Base-by-base conservation (phyloP, 1,140 invertebrate species). In the Drosophila bipectinata region DNA sequence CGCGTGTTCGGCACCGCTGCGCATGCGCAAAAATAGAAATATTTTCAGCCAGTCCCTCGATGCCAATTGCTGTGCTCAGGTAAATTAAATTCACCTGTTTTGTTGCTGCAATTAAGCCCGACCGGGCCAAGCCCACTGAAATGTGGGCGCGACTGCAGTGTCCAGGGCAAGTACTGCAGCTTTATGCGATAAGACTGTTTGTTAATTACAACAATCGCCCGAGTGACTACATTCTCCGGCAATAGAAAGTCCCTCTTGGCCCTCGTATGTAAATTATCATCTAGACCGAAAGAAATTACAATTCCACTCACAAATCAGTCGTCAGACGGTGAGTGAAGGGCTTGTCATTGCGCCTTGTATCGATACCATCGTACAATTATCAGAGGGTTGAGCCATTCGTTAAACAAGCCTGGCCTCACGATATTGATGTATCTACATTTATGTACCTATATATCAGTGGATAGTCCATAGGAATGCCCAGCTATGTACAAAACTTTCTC, bases 151-250 rank as follows among this genome's bases (percentile, higher is more conserved):
- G 48, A 44, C 39, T 18, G 52, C 30, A 15, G 37, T 67, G 47
- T 45, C 53, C 56, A 62, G 79, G 28, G 52, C 67, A 74, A 79
- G 73, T 73, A 59, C 54, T 68, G 68, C 61, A 47, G 76, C 41
- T 54, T 57, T 74, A 69, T 62, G 69, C 49, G 75, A 66, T 83
- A 83, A 83, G 69, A 72, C 58, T 45, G 72, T 77, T 84, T 84
- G 84, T 84, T 84, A 79, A 84, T 83, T 76, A 69, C 60, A 39
- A 30, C 41, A 56, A 54, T 76, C 49, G 37, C 10, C 45, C 48
- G 47, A 51, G 72, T 73, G 68, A 51, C 32, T 56, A 57, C 67
- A 69, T 66, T 54, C 53, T 66, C 54, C 59, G 10, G 53, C 51
- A 66, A 68, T 76, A 77, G 80, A 84, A 84, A 84, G 74, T 84